Conservation (phyloP, 35 echinoderm and acorn worm genomes). For the Heliocidaris erythrogramma region DNA sequence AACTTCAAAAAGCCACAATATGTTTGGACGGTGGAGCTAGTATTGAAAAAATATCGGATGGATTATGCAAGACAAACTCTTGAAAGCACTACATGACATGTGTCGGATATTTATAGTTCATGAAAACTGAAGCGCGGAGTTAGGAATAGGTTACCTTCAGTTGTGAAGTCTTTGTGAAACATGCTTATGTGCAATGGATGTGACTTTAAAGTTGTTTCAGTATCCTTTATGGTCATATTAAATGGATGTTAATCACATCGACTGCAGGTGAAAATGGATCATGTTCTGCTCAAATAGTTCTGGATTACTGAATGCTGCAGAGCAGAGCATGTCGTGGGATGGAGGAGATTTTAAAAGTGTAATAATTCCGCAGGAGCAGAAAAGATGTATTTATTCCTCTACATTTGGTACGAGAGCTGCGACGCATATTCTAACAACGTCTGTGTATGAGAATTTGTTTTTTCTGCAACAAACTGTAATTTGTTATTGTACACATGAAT, state of each 20-base stretch:
- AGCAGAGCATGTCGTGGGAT: background rate
- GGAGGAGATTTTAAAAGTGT: background rate
- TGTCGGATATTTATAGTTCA: background rate
- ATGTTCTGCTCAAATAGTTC: background rate
- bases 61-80: constrained; percentile 31
- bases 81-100: background rate
- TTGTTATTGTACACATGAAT: too few species aligned
- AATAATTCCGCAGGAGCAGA: background rate
- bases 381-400: background rate
- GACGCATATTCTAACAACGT: background rate
- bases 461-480: background rate
- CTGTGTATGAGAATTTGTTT: background rate
- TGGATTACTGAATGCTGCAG: background rate
- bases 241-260: constrained; percentile 2
- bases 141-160: background rate
- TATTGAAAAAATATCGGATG: background rate
- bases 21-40: constrained; percentile 24
- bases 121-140: background rate
- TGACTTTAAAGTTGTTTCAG: background rate
- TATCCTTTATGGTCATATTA: background rate
- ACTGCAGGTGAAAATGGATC: background rate
- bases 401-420: background rate
- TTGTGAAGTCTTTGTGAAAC: background rate
- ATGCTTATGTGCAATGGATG: constrained; percentile 16
- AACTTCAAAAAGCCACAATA: constrained; percentile 56